Percentiles rank a stretch among this genome's conserved stretches.
Evolutionary conservation across 2,888 invertebrate genomes (phyloP).

Genomic region (Apamea crenata): DNA sequence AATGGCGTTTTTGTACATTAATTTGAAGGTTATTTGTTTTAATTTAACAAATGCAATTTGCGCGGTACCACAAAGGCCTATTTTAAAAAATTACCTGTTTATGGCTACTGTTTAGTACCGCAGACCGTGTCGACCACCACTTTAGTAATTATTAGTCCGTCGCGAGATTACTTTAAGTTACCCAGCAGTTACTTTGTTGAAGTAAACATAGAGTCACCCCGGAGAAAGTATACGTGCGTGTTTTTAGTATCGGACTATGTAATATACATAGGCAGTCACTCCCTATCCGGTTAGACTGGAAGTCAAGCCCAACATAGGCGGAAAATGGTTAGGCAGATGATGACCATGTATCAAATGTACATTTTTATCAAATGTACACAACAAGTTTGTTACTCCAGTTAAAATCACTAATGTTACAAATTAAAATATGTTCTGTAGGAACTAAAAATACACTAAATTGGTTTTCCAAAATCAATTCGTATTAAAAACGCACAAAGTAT

Average conservation of each 20-base stretch:
- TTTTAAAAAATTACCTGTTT: background rate
- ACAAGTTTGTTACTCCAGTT: background rate
- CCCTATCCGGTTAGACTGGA: no score
- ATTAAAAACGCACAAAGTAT: constrained; percentile 21
- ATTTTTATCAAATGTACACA: no score
- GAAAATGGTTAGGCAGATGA: no score
- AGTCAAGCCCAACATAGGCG: no score
- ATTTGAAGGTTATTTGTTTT: constrained; percentile 18
- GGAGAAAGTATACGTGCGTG: no score
- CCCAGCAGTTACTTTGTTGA: background rate
- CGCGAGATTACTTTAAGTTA: background rate
- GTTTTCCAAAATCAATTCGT: constrained; percentile 3
- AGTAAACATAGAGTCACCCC: background rate
- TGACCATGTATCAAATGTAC: background rate
- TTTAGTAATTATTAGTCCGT: background rate
- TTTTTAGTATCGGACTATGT: no score
- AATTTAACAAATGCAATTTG: background rate
- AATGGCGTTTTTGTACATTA: background rate
- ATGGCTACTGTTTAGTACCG: background rate
- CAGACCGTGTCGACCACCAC: background rate
- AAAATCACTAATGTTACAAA: background rate
- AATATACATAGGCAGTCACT: no score
- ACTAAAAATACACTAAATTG: constrained; percentile 1
- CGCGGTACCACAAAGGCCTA: background rate
- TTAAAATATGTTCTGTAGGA: background rate